A percentile compares a stretch with the other conserved stretches of the same genome.
phyloP scores from a whole-genome alignment of 2,797 vertebrate species.

The Karalla daura region DNA sequence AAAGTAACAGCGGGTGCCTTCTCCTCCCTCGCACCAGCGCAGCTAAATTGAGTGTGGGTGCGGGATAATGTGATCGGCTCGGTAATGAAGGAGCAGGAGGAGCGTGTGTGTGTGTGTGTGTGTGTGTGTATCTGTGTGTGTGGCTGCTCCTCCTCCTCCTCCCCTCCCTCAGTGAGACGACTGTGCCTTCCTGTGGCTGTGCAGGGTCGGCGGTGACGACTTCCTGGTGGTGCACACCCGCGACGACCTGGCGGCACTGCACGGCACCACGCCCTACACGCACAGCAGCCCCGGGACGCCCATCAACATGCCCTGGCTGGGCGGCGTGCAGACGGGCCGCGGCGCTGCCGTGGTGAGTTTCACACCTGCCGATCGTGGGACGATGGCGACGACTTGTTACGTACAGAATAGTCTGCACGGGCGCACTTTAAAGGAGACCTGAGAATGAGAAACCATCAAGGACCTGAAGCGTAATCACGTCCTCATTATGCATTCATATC shows the following conservation, averaged over 20 bases:
- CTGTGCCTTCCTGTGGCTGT: background rate
- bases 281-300: constrained; percentile 95
- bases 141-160: no score
- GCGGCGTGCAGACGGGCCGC: constrained; percentile 93
- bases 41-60: constrained; percentile 23
- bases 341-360: constrained; percentile 93
- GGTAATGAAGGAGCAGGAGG: constrained; percentile 20
- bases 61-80: constrained; percentile 4
- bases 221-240: constrained; percentile 94
- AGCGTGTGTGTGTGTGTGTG: constrained; percentile 4
- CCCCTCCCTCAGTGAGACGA: no score
- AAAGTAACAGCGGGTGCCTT: constrained; percentile 24
- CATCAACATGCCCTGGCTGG: constrained; percentile 98
- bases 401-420: no score
- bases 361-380: background rate
- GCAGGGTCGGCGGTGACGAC: constrained; percentile 86
- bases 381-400: no score
- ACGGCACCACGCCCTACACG: constrained; percentile 96
- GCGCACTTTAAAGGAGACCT: no score
- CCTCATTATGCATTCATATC: no score
- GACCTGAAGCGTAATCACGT: no score
- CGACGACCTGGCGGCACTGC: constrained; percentile 90
- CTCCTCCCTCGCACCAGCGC: constrained; percentile 25
- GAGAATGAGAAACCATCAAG: no score
- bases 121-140: constrained; percentile 3